Percentiles rank a stretch among this genome's conserved stretches.
Conservation (phyloP, 2,113 vertebrate genomes). For the Lamprologus sp. region DNA sequence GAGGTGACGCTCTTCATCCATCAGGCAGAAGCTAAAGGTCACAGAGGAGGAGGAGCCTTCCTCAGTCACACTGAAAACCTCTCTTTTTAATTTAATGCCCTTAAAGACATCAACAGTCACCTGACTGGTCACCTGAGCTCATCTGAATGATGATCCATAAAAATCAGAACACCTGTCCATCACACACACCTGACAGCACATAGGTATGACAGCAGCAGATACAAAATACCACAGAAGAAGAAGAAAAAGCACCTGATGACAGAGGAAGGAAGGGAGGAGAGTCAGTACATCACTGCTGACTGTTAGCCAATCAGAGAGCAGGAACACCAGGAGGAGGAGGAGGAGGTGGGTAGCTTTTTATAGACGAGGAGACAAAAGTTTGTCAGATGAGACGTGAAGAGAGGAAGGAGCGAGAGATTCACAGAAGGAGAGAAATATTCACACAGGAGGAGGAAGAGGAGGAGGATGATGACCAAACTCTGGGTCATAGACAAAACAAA, state of each 20-base stretch:
- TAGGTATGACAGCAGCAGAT: not conserved
- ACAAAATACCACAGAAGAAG: not conserved
- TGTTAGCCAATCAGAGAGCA: conserved; percentile 6
- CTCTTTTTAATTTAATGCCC: not conserved
- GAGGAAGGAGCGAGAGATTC: not conserved
- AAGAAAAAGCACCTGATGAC: not conserved
- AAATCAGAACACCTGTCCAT: not conserved
- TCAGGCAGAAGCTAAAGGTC: not conserved
- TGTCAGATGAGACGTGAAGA: not conserved
- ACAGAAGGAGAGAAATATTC: not conserved
- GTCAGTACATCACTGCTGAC: not conserved
- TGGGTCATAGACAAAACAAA: not conserved
- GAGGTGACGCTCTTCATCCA: not conserved
- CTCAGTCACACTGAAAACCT: not conserved
- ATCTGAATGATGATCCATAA: not conserved
- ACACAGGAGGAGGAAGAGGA: not conserved
- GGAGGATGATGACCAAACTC: not conserved
- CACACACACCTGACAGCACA: not conserved
- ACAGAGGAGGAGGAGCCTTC: not conserved
- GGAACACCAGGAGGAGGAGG: not conserved
- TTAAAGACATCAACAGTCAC: not conserved
- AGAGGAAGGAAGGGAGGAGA: not conserved
- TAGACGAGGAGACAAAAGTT: not conserved
- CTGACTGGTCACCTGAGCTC: not conserved
- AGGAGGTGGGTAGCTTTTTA: not conserved